Evolutionary conservation across 2,797 vertebrate genomes (phyloP), one percentile per base, ranked within the genome.

Genomic region (Gymnopithys bicolor): DNA sequence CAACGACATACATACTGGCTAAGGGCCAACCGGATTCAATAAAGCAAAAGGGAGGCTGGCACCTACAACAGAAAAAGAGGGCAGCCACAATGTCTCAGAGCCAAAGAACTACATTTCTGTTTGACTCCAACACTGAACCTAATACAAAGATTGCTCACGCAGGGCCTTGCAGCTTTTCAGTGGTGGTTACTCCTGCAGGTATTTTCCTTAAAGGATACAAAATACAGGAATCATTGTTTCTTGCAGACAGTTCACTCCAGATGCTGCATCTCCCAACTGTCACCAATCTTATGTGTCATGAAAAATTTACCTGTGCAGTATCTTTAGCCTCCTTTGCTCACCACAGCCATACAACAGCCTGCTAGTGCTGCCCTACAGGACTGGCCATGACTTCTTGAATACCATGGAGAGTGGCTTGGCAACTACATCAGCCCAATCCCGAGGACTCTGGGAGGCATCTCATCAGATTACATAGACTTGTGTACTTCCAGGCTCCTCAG

Each of bases 21-120:
- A 90, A 73, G 25, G 91, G 93, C 95, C 96, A 91, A 74, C 66
- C 62, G 21, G 80, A 62, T 83, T 88, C 93, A 91, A 52, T 78
- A 43, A 94, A 90, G 83, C 83, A 84, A 94, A 94, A 85, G 46
- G 82, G 87, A 94, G 78, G 90, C 88, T 94, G 90, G 93, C 87
- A 93, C 81, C 94, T 91, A 81, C 52, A 60, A 56, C 63, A 58
- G 53, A 73, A 82, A 81, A 85, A 80, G 41, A 11, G 69, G 32
- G 32, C 32, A 55, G 41, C 41, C 41, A 43, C 41, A 43, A 43
- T 43, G 41, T 43, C 41, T 43, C 41, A 43, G 41, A 43, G 41
- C 41, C 41, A 43, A 43, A 43, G 41, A 43, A 18, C 41, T 43
- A 18, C 41, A 7, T 43, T 43, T 43, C 41, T 43, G 41, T 43